phyloP scores from a whole-genome alignment of 2,888 invertebrate species.

The Macropis europaea region DNA sequence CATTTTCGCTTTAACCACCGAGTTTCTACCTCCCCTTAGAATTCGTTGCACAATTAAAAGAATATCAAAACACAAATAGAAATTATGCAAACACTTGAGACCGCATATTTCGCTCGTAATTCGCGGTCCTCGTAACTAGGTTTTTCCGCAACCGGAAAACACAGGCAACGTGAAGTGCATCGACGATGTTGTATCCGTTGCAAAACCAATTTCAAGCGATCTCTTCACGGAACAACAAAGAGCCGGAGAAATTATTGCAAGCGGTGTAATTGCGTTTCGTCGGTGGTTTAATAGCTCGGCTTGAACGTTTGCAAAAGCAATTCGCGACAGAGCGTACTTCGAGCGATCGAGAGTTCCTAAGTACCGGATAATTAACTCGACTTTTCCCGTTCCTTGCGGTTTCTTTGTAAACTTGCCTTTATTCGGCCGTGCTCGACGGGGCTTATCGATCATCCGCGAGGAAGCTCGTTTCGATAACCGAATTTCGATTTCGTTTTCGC shows the following conservation, averaged over 20 bases:
- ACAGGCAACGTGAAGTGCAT: background rate
- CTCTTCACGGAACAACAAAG: slow-evolving; percentile 5
- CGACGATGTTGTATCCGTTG: background rate
- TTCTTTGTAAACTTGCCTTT: slow-evolving; percentile 24
- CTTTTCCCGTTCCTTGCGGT: slow-evolving; percentile 20
- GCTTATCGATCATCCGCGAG: background rate
- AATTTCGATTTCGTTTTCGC: slow-evolving; percentile 17
- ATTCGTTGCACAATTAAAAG: background rate
- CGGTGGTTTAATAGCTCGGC: slow-evolving; percentile 21
- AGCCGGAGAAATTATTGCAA: slow-evolving; percentile 25
- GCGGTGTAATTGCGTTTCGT: slow-evolving; percentile 29
- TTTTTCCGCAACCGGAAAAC: background rate
- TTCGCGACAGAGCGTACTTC: slow-evolving; percentile 24
- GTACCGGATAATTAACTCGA: slow-evolving; percentile 42
- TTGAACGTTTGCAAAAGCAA: slow-evolving; percentile 30
- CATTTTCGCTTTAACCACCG: background rate
- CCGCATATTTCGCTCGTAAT: background rate
- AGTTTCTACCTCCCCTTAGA: background rate
- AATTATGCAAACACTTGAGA: background rate
- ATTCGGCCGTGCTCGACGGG: background rate
- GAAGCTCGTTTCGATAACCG: background rate
- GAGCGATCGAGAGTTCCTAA: slow-evolving; percentile 32
- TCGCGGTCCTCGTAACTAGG: background rate
- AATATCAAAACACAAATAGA: too few species aligned
- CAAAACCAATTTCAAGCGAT: background rate